Base-by-base conservation (phyloP, 2,113 vertebrate genomes). In the Sebastes schlegelii region DNA sequence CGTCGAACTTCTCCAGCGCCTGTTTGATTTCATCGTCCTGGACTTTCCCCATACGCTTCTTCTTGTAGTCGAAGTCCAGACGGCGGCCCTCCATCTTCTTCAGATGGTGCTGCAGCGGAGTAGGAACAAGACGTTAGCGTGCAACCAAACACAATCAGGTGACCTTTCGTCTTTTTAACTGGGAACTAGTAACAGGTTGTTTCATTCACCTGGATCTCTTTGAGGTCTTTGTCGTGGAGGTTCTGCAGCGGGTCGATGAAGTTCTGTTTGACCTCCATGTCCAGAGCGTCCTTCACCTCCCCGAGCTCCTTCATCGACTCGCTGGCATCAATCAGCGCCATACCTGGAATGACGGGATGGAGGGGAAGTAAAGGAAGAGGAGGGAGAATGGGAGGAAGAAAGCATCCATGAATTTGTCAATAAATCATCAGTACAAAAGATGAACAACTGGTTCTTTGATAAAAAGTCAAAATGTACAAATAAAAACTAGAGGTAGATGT, bases 41-140 rank as follows among this genome's bases (percentile, higher is more conserved):
- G 60, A 98, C 96, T 83, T 97, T 99, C 45, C 97, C 97, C 86
- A 97, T 97, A 48, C 97, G 96, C 91, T 99, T 99, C 95, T 98
- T 99, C 93, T 99, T 99, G 92, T 99, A 99, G 95, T 99, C 98
- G n/a, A 99, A 99, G 94, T 99, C 98, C 87, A 99, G 89, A 54
- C 98, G 97, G 1, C 98, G 95, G 5, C 98, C 98, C 79, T 99
- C 97, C 95, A 99, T 91, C 94, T 99, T 99, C 94, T 99, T 99
- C 77, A 99, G 89, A 63, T 99, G 98, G 84, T 99, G 98, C 98
- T 99, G 85, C 17, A 16, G 21, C 0, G 6, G 6, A 71, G 14
- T 10, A 5, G 19, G 3, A 21, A 45, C 16, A 19, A 46, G 63
- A 13, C 19, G 19, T n/a, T 19, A 46, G 40, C 12, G 48, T 49